Evolutionary conservation across 2,113 vertebrate genomes (phyloP).

Genomic region (Crotalus helleri): DNA sequence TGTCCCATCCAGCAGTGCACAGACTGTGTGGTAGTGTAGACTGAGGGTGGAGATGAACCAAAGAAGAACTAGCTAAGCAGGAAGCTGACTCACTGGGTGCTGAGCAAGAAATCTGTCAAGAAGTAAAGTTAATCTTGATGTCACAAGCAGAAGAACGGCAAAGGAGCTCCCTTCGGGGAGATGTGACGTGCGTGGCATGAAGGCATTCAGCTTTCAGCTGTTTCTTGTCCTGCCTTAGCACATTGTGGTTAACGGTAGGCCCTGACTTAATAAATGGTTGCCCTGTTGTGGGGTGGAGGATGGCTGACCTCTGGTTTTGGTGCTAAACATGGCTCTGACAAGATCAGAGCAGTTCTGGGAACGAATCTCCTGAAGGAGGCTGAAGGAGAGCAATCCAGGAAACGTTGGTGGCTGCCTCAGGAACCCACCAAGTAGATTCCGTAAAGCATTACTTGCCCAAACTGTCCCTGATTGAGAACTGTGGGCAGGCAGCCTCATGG

Average conservation of each 20-base stretch:
- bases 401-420: not conserved
- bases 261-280: not conserved
- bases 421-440: not conserved
- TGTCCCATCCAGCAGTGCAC: not conserved
- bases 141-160: not conserved
- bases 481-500: not conserved
- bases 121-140: constrained; percentile 43
- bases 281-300: not conserved
- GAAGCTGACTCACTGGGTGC: constrained; percentile 59
- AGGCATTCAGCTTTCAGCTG: not conserved
- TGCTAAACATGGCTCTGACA: accelerated
- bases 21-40: not conserved
- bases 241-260: not conserved
- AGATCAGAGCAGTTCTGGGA: not conserved
- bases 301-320: not conserved
- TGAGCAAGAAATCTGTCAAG: constrained; percentile 53
- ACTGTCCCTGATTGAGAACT: not conserved
- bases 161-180: not conserved
- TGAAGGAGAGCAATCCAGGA: not conserved
- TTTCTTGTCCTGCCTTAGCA: not conserved
- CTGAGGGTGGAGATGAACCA: not conserved
- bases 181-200: not conserved
- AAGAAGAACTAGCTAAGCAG: constrained; percentile 55
- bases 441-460: not conserved
- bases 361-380: not conserved